These are phyloP conservation scores for Acleris holmiana DNA, from an alignment of 2,888 invertebrate genomes.

Conservation along the genomic window DNA sequence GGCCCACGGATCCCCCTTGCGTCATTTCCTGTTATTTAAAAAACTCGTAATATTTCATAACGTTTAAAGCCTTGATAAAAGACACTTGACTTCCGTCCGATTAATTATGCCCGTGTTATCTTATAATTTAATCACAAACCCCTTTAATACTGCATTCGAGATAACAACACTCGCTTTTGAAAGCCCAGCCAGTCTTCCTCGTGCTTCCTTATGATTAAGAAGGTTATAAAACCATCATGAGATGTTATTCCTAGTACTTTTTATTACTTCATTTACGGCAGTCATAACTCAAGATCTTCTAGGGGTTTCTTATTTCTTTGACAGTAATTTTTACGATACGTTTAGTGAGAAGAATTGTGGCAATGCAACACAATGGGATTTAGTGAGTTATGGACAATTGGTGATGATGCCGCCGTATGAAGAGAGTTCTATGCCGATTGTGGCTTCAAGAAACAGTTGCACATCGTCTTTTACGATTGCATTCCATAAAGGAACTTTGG, in stretches of 20 bases:
- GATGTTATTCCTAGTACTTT: constrained; percentile 31
- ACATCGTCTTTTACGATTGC: constrained; percentile 43
- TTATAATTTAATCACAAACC: constrained; percentile 23
- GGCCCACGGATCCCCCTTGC: too few species aligned
- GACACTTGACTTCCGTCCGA: constrained; percentile 2
- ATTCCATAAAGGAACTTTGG: constrained; percentile 43
- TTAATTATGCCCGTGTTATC: constrained; percentile 24
- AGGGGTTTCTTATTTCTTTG: constrained; percentile 43
- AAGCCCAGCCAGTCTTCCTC: constrained; percentile 12
- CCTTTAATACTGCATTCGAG: constrained; percentile 14
- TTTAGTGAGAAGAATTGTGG: constrained; percentile 41
- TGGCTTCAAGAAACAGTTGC: constrained; percentile 45
- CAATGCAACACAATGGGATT: constrained; percentile 37
- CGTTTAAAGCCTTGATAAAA: neutral
- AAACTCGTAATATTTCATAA: too few species aligned
- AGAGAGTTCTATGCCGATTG: constrained; percentile 39
- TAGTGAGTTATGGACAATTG: constrained; percentile 36
- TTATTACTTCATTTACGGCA: constrained; percentile 34
- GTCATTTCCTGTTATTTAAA: too few species aligned
- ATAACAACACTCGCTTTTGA: constrained; percentile 15
- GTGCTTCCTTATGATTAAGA: constrained; percentile 1
- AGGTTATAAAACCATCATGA: constrained; percentile 22
- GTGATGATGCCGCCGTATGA: constrained; percentile 21
- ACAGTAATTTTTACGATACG: constrained; percentile 36
- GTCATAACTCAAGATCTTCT: constrained; percentile 40